phyloP scores from a whole-genome alignment of 2,113 vertebrate species.

The Eulemur rufifrons region DNA sequence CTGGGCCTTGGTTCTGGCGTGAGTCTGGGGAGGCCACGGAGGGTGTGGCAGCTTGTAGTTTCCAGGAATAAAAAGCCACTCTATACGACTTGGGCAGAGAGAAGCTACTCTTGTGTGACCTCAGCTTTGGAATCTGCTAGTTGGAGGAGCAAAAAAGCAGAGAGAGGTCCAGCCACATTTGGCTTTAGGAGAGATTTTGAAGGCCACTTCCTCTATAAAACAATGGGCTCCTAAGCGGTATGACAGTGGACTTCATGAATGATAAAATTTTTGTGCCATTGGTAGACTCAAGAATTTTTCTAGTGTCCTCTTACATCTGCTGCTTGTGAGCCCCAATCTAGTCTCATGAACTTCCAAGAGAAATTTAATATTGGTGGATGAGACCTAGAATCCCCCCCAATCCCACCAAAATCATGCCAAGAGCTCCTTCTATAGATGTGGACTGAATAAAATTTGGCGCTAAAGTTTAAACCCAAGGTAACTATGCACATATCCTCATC shows the following conservation, averaged over 20 bases:
- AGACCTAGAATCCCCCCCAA: background rate
- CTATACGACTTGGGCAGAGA: background rate
- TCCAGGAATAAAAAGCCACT: conserved; percentile 16
- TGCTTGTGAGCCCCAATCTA: background rate
- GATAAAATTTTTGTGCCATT: background rate
- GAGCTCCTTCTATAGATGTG: background rate
- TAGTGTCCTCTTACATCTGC: background rate
- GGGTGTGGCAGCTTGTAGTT: background rate
- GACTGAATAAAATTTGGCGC: background rate
- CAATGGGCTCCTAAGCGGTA: no score
- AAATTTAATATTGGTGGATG: background rate
- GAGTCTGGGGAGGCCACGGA: background rate
- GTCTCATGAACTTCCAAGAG: background rate
- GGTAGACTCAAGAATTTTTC: background rate
- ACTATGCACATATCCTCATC: background rate
- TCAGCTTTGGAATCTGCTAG: background rate
- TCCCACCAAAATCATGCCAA: background rate
- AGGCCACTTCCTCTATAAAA: background rate
- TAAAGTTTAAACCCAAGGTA: background rate
- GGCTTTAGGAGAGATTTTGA: background rate
- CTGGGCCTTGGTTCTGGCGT: background rate
- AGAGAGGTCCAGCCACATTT: background rate
- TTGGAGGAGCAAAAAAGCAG: background rate
- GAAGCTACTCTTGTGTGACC: background rate
- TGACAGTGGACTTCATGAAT: background rate